Evolutionary conservation across 2,888 invertebrate species (phyloP).

Genomic region (Norana najaformis): DNA sequence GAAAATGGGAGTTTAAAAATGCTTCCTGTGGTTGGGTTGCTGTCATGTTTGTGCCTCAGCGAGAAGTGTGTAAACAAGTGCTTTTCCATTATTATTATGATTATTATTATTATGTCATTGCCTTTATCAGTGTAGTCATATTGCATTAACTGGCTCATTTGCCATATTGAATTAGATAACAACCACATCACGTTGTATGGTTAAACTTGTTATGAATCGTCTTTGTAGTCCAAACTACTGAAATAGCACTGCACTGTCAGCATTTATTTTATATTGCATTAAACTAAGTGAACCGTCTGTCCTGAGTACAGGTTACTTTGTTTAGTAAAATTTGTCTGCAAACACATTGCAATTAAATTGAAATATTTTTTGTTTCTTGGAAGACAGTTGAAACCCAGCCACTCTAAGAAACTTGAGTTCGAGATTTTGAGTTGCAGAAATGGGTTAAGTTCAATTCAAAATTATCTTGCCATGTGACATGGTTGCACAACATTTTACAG

Average conservation of each 20-base stretch:
- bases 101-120: no score
- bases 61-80: no score
- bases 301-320: background rate
- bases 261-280: background rate
- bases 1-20: no score
- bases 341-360: background rate
- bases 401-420: background rate
- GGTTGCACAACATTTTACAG: background rate
- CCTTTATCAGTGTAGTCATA: no score
- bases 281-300: background rate
- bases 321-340: background rate
- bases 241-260: no score
- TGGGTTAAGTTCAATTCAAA: background rate
- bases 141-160: background rate
- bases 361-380: background rate
- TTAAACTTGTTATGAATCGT: background rate
- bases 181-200: background rate
- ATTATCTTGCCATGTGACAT: no score
- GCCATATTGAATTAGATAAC: background rate
- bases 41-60: no score
- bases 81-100: no score
- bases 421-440: background rate
- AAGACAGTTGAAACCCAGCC: background rate
- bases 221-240: background rate
- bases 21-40: no score